A percentile compares a stretch with the other conserved stretches of the same genome.
These are phyloP conservation scores for Neoarius graeffei DNA, from an alignment of 2,113 vertebrate species.

Conservation along the genomic window DNA sequence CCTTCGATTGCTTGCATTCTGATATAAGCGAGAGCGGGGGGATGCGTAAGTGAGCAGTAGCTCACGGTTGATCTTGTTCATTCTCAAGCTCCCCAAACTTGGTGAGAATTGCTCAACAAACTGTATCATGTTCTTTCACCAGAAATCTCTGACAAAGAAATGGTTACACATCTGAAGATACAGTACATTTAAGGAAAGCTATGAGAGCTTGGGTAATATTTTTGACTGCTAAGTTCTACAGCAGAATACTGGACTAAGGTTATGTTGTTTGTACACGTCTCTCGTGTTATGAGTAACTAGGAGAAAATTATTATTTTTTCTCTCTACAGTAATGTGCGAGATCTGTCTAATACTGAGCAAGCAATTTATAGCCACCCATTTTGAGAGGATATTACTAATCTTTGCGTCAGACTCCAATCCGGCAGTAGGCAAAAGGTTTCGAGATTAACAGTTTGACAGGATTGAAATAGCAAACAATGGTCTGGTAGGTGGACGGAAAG, in stretches of 20 bases:
- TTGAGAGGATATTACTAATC: slow-evolving; percentile 4
- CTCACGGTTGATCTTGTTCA: no score
- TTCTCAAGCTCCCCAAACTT: not conserved
- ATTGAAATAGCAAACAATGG: slow-evolving; percentile 19
- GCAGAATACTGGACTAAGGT: no score
- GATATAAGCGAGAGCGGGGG: no score
- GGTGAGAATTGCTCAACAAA: not conserved
- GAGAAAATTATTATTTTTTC: no score
- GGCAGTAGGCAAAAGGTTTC: not conserved
- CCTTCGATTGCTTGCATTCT: no score
- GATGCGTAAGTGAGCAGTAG: no score
- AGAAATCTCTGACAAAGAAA: not conserved
- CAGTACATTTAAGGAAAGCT: not conserved
- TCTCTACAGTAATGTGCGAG: not conserved
- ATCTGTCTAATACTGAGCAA: not conserved
- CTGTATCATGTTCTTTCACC: not conserved
- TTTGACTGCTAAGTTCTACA: not conserved
- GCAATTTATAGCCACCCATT: not conserved
- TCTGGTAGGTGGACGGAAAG: slow-evolving; percentile 18
- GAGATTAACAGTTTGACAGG: slow-evolving; percentile 22
- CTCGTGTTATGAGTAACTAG: no score
- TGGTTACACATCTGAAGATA: not conserved
- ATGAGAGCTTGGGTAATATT: not conserved
- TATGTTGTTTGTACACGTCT: no score
- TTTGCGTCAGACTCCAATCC: not conserved